Evolutionary conservation across 1,140 invertebrate species (phyloP).

Genomic region (Drosophila nigromelanica): DNA sequence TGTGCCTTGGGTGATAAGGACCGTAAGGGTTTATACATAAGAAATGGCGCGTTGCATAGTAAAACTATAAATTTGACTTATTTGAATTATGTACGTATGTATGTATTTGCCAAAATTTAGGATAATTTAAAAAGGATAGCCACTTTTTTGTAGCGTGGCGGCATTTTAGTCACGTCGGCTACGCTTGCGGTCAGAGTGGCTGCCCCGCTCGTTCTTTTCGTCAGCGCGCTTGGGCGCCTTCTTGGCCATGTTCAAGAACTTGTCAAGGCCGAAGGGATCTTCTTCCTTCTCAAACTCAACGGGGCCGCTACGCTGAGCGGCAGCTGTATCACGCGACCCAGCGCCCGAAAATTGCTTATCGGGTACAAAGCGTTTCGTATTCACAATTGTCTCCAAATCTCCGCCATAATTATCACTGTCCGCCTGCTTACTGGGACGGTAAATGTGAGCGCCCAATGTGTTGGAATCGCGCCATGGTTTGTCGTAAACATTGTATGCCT

Average conservation of each 20-base stretch:
- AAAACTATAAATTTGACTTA: background rate
- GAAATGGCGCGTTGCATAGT: background rate
- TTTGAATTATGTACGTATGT: slow-evolving; percentile 6
- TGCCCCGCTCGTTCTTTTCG: slow-evolving; percentile 68
- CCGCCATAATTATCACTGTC: slow-evolving; percentile 97
- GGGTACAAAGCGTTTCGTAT: slow-evolving; percentile 96
- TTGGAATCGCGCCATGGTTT: slow-evolving; percentile 95
- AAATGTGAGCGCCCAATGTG: slow-evolving; percentile 94
- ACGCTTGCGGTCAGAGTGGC: slow-evolving; percentile 63
- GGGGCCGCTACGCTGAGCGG: slow-evolving; percentile 91
- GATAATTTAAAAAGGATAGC: slow-evolving; percentile 13
- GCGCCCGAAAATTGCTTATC: slow-evolving; percentile 98
- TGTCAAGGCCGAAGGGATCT: slow-evolving; percentile 98
- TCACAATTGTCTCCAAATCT: slow-evolving; percentile 93
- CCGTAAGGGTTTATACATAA: background rate
- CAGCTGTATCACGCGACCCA: slow-evolving; percentile 86
- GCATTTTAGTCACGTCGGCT: slow-evolving; percentile 59
- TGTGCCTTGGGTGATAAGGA: slow-evolving; percentile 32
- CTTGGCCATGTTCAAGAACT: slow-evolving; percentile 98
- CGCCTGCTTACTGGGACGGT: slow-evolving; percentile 94
- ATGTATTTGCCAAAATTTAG: slow-evolving; percentile 21
- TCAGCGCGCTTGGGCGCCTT: slow-evolving; percentile 86
- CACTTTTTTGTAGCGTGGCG: background rate
- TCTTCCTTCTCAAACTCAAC: slow-evolving; percentile 98
- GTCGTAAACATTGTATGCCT: slow-evolving; percentile 99